These are phyloP conservation scores for Oscheius sp. DNA, from an alignment of 2,888 invertebrate genomes.

Conservation along the genomic window DNA sequence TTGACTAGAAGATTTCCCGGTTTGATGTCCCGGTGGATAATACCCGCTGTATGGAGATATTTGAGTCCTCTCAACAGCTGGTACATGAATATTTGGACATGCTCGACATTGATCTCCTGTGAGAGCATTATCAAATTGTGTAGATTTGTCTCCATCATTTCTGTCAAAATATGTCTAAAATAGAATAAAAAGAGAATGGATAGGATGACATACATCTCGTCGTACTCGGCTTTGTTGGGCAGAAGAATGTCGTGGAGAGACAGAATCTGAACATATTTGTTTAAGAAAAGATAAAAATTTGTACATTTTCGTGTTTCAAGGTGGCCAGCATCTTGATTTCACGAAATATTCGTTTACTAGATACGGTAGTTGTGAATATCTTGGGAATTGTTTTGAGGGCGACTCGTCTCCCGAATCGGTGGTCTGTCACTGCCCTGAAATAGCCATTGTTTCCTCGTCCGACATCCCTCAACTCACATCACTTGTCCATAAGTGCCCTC, in stretches of 20 bases:
- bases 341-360: constrained; percentile 96
- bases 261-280: constrained; percentile 77
- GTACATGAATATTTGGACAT: constrained; percentile 99
- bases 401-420: constrained; percentile 94
- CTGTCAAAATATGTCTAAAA: constrained; percentile 95
- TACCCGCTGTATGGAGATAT: constrained; percentile 97
- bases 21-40: constrained; percentile 98
- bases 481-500: constrained; percentile 25
- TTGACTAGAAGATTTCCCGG: constrained; percentile 98
- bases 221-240: constrained; percentile 98
- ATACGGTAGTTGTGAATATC: constrained; percentile 99
- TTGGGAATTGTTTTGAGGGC: constrained; percentile 99
- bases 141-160: constrained; percentile 98
- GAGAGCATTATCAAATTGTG: constrained; percentile 99
- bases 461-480: background rate
- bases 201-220: constrained; percentile 87
- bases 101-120: constrained; percentile 97
- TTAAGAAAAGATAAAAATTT: background rate
- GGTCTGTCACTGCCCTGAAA: constrained; percentile 98
- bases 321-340: constrained; percentile 99
- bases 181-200: constrained; percentile 56
- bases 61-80: constrained; percentile 98
- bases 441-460: background rate
- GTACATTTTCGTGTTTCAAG: constrained; percentile 94
- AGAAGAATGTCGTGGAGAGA: constrained; percentile 97